Evolutionary conservation across 2,888 invertebrate species (phyloP).

Genomic region (Brachyptera risi): DNA sequence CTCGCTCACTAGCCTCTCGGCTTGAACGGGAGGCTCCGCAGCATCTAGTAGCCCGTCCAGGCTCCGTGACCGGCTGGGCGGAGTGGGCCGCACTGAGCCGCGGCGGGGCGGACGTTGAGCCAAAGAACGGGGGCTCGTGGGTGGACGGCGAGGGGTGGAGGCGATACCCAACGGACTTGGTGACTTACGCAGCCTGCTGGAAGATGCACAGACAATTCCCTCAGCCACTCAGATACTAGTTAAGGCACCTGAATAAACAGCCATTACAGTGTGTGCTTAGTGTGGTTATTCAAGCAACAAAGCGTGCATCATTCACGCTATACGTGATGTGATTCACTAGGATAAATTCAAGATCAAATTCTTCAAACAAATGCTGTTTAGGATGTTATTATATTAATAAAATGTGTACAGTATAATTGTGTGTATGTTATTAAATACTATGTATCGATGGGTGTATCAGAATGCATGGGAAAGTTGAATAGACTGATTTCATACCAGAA

Average conservation of each 20-base stretch:
- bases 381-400: too few relatives aligned
- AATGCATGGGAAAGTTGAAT: too few relatives aligned
- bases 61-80: conserved; percentile 56
- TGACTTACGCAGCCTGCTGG: conserved; percentile 59
- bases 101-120: conserved; percentile 32
- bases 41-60: conserved; percentile 59
- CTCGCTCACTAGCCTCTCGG: conserved; percentile 30
- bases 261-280: neutral
- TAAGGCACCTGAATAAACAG: neutral
- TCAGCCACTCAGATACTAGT: neutral
- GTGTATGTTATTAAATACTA: too few relatives aligned
- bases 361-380: too few relatives aligned
- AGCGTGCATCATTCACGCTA: too few relatives aligned
- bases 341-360: too few relatives aligned
- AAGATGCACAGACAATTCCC: neutral
- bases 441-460: too few relatives aligned
- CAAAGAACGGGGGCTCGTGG: conserved; percentile 24
- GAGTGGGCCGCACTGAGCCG: conserved; percentile 42
- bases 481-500: too few relatives aligned
- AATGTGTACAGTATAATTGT: too few relatives aligned
- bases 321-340: too few relatives aligned
- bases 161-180: conserved; percentile 58
- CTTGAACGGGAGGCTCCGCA: conserved; percentile 21
- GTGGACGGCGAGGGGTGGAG: conserved; percentile 35
- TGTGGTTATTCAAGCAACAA: too few relatives aligned